These are phyloP conservation scores for Dallia pectoralis DNA, from an alignment of 2,797 vertebrate genomes.

Conservation along the genomic window DNA sequence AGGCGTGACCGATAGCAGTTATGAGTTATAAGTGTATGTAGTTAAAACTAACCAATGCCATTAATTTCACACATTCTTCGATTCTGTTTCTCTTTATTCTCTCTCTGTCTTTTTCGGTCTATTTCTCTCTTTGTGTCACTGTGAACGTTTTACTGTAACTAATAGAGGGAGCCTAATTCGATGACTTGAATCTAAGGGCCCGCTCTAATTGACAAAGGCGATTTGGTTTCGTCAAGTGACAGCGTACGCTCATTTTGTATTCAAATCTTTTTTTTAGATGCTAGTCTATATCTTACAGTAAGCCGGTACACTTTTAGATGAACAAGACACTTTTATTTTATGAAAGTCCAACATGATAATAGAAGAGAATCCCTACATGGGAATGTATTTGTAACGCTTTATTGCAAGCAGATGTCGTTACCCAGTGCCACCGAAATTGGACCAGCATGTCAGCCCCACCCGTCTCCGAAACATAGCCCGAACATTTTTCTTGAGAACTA, in stretches of 20 bases:
- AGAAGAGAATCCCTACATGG: neutral
- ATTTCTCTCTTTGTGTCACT: slow-evolving; percentile 4
- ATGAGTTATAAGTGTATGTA: neutral
- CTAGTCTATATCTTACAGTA: neutral
- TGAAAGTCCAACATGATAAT: neutral
- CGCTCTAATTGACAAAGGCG: neutral
- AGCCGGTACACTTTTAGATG: neutral
- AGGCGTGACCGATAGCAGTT: neutral
- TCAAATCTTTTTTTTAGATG: neutral
- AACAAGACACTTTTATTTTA: neutral
- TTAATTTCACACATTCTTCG: slow-evolving; percentile 26
- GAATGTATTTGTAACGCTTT: neutral
- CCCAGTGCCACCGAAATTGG: neutral
- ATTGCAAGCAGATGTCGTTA: neutral
- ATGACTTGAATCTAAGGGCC: slow-evolving; percentile 39
- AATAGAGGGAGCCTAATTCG: slow-evolving; percentile 6
- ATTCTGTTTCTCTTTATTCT: slow-evolving; percentile 23
- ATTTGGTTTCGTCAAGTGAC: neutral
- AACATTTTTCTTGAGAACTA: neutral
- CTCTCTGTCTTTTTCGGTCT: slow-evolving; percentile 21
- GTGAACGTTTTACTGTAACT: neutral
- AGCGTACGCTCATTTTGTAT: neutral
- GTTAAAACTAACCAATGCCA: slow-evolving; percentile 29
- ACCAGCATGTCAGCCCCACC: neutral
- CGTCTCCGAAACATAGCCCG: neutral